Percentiles rank a stretch among this genome's conserved stretches.
These are phyloP conservation scores for Drosophila tanythrix DNA, from an alignment of 2,888 invertebrate species.

Conservation along the genomic window DNA sequence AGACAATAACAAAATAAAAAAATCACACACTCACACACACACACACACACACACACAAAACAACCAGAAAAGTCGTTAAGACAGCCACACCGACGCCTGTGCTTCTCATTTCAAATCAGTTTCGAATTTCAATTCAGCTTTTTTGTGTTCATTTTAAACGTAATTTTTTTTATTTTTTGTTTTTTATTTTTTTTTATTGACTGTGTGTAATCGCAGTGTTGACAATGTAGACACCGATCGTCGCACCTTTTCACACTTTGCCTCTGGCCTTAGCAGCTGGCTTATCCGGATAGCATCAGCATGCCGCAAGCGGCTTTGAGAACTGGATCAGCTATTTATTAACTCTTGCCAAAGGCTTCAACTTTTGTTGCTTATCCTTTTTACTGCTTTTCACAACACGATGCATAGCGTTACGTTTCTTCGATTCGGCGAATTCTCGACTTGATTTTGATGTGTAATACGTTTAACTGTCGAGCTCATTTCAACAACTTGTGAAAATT, in stretches of 20 bases:
- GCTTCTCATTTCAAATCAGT: constrained; percentile 64
- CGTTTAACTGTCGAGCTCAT: not conserved
- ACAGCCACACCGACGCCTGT: constrained; percentile 60
- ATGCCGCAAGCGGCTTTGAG: constrained; percentile 29
- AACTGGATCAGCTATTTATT: constrained; percentile 17
- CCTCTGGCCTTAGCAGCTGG: constrained; percentile 28
- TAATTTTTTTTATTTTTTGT: constrained; percentile 51
- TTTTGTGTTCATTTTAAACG: constrained; percentile 41
- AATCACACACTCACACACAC: constrained; percentile 10
- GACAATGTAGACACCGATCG: constrained; percentile 65
- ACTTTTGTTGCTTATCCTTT: constrained; percentile 36
- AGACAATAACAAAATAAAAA: constrained; percentile 10
- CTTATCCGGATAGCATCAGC: constrained; percentile 40
- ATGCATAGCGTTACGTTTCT: not conserved
- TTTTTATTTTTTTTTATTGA: constrained; percentile 38
- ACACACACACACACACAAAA: constrained; percentile 6
- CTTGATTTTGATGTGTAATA: constrained; percentile 5
- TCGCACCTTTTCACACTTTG: constrained; percentile 75
- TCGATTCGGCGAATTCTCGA: constrained; percentile 3
- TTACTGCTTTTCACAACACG: constrained; percentile 22
- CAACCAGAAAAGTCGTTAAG: constrained; percentile 45
- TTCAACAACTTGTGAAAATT: constrained; percentile 21
- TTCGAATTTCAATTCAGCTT: constrained; percentile 63
- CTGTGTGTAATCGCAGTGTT: constrained; percentile 56
- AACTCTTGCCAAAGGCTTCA: constrained; percentile 8